Conservation (phyloP, 2,888 invertebrate genomes). For the Poecilobothrus nobilitatus region DNA sequence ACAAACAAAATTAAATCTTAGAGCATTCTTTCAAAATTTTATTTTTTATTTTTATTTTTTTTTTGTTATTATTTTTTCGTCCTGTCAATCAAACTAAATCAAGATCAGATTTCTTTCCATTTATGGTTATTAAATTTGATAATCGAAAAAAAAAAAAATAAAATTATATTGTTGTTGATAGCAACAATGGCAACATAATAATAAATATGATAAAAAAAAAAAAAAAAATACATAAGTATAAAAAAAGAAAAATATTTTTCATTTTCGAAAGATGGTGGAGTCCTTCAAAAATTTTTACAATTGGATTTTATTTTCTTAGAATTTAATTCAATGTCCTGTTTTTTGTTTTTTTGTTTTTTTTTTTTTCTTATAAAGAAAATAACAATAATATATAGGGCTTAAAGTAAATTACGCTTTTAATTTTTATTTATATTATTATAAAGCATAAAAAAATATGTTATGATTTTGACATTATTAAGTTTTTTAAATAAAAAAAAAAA, state of each 20-base stretch:
- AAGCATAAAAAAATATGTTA: not conserved
- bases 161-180: not conserved
- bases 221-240: no score
- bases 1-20: no score
- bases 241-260: no score
- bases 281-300: not conserved
- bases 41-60: no score
- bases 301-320: no score
- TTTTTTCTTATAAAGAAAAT: not conserved
- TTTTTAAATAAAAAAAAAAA: not conserved
- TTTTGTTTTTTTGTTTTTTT: not conserved
- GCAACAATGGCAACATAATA: not conserved
- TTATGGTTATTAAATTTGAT: slow-evolving; percentile 6
- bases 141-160: not conserved
- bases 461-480: slow-evolving; percentile 3
- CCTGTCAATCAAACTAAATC: slow-evolving; percentile 6
- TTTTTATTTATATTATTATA: not conserved
- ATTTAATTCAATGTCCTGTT: no score
- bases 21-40: not conserved
- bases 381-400: no score
- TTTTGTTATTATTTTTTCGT: not conserved
- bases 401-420: not conserved
- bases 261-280: not conserved
- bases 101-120: not conserved
- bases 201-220: no score